phyloP scores from a whole-genome alignment of 2,797 vertebrate genomes.

The Gadopsis bispinosus region DNA sequence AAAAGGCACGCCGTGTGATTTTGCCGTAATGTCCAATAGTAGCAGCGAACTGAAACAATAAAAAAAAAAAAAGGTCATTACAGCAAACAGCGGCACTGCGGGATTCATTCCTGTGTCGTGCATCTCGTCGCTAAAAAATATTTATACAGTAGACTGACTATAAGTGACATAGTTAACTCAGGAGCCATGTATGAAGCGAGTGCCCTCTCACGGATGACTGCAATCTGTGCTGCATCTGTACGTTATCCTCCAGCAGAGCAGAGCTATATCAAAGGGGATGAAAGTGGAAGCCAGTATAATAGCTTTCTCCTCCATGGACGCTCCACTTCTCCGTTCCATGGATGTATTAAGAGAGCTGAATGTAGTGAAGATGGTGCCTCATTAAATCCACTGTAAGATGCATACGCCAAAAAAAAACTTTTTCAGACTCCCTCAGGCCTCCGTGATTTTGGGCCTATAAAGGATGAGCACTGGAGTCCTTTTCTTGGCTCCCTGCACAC shows the following conservation, averaged over 20 bases:
- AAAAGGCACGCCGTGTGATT: constrained; percentile 11
- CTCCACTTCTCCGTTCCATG: not conserved
- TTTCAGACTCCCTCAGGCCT: not conserved
- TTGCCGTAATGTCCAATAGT: not conserved
- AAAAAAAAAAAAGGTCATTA: constrained; percentile 8
- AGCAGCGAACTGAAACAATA: not conserved
- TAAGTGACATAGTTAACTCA: not conserved
- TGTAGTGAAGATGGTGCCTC: not conserved
- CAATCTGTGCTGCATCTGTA: constrained; percentile 14
- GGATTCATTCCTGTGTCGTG: not conserved
- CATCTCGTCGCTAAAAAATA: not conserved
- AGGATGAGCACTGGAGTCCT: constrained; percentile 2
- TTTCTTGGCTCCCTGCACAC: constrained; percentile 8
- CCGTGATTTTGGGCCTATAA: not conserved
- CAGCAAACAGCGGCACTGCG: not conserved
- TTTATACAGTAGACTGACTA: not conserved
- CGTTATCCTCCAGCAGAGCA: not conserved
- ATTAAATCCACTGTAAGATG: not conserved
- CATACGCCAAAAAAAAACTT: constrained; percentile 1
- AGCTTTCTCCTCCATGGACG: constrained; percentile 2
- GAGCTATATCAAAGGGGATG: not conserved
- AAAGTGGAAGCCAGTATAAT: constrained; percentile 12
- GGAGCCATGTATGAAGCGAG: not conserved
- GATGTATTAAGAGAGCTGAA: constrained; percentile 19
- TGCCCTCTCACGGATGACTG: not conserved